Evolutionary conservation across 2,113 vertebrate genomes (phyloP), one percentile per base, ranked within the genome.

Genomic region (Antennarius striatus): DNA sequence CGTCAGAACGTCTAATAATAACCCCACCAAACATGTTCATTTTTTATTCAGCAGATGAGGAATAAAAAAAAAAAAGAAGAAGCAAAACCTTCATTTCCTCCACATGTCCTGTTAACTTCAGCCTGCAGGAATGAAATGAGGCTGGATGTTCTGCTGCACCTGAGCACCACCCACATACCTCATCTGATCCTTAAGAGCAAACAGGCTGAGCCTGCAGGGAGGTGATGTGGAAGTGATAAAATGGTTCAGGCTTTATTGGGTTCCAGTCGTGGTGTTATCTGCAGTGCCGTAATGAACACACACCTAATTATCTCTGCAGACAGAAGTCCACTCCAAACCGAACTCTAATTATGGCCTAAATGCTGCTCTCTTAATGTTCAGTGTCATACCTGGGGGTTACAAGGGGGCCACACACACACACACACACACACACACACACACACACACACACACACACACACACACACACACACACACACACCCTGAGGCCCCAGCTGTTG

Each of bases 291-390:
- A 81, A 88, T 89, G 78, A 88, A 87, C 70, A 86, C 72, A 66
- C 72, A 77, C 46, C 73, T 86, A 81, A 89, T 90, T 89, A 90
- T 86, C 81, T 66, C 56, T 13, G 72, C 56, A 68, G 62, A 81
- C 40, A 74, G 55, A 73, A 75, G 59, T 73, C 60, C 75, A 43
- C 81, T 71, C 54, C 39, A 62, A 86, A 69, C 80, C 73, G 63
- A 54, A 72, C 70, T 81, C 81, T 89, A 86, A 87, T 90, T 82
- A 85, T 82, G 71, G 71, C 69, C 74, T 81, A 73, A 82, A 69
- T 66, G 69, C 64, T 69, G 66, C 59, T 60, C 70, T 76, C 65
- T 71, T 39, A 57, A 68, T 81, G 80, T 67, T 70, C 55, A 70
- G 60, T 74, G 71, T 77, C 61, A 56, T 49, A 68, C 62, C 73